Evolutionary conservation across 2,113 vertebrate genomes (phyloP).

Genomic region (Tragelaphus buxtoni): DNA sequence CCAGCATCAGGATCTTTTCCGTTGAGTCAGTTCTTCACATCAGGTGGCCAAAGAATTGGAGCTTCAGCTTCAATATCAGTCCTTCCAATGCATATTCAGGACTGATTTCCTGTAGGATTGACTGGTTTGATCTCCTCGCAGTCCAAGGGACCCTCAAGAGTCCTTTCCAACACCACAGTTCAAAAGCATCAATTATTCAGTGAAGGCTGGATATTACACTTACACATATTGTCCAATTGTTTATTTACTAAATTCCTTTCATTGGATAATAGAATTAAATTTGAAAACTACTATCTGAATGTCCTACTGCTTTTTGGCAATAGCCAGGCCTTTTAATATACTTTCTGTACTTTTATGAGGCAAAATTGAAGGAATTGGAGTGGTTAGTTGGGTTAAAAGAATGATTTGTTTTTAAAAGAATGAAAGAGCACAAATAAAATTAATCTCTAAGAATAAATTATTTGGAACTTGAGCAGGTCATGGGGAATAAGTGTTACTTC

Average conservation of each 20-base stretch:
- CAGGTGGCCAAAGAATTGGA: neutral
- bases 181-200: neutral
- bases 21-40: neutral
- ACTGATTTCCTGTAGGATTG: neutral
- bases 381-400: neutral
- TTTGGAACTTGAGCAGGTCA: neutral
- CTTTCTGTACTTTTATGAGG: neutral
- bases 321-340: neutral
- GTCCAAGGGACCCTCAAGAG: neutral
- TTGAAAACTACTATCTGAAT: neutral
- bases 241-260: neutral
- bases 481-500: neutral
- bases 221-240: neutral
- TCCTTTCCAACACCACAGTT: neutral
- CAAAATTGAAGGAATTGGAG: neutral
- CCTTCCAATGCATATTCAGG: neutral
- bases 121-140: neutral
- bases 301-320: neutral
- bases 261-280: neutral
- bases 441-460: neutral
- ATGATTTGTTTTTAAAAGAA: neutral
- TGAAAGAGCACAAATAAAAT: neutral
- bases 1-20: neutral
- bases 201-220: neutral
- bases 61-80: neutral